Evolutionary conservation across 2,888 invertebrate species (phyloP), one percentile per base, ranked within the genome.

Genomic region (Epsilonema sp.): DNA sequence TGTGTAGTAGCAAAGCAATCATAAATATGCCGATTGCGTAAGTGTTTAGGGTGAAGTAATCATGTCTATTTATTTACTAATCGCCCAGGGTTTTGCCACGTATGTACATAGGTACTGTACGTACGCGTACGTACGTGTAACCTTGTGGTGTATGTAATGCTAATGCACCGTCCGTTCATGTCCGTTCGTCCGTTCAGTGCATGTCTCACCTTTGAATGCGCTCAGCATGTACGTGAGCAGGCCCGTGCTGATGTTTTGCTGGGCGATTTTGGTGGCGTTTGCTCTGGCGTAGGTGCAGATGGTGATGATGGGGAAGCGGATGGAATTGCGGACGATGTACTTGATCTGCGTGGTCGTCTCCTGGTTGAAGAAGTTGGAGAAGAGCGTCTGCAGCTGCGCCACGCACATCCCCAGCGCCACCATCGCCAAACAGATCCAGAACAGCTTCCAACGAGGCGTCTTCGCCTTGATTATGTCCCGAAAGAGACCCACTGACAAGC

Each of bases 191-290:
- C n/a, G n/a, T n/a, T n/a, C n/a, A n/a, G n/a, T n/a, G n/a, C n/a
- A n/a, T n/a, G n/a, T n/a, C n/a, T n/a, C n/a, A n/a, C n/a, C n/a
- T 31, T 45, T 45, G 26, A 45, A 45, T 19, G 45, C 37, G n/a
- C 45, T 45, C 16, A 45, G n/a, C 45, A 45, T 45, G 39, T 45
- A 45, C 8, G 37, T 25, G 16, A 45, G 38, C n/a, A 45, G 38
- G n/a, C 25, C 38, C 13, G 37, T 21, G 26, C 19, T n/a, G n/a
- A 45, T 38, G 25, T 23, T 23, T 3, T 23, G 23, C 8, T 23
- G 4, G 11, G 21, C 20, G 3, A 45, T 38, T 31, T 45, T 45
- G 25, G 38, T 45, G 3, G 45, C 45, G 25, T 45, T 45, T 11
- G 37, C 39, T 11, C 45, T 37, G 3, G 45, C 19, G 25, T 38